These are phyloP conservation scores for Chrysolophus pictus DNA, from an alignment of 2,797 vertebrate genomes.

Conservation along the genomic window DNA sequence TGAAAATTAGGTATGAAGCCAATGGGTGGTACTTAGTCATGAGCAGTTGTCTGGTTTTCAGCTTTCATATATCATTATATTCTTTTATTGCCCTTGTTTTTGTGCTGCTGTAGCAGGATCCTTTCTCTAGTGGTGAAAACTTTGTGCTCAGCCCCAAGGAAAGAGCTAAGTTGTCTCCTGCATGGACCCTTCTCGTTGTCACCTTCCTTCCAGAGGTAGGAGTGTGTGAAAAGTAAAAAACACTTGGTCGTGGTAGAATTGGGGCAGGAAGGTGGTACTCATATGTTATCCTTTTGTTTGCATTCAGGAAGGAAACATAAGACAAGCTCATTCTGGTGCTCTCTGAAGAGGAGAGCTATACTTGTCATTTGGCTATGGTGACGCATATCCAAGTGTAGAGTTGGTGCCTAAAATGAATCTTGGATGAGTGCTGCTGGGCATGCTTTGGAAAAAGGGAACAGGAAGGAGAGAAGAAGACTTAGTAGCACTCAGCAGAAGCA, in stretches of 20 bases:
- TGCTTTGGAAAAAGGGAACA: neutral
- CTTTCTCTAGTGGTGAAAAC: neutral
- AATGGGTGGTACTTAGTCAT: neutral
- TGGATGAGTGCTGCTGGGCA: fast-evolving
- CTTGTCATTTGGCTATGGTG: neutral
- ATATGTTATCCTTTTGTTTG: neutral
- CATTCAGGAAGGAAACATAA: neutral
- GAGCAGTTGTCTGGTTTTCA: neutral
- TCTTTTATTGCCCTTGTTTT: neutral
- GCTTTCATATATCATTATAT: neutral
- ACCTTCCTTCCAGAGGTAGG: neutral
- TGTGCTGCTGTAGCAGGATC: neutral
- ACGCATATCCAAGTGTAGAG: neutral
- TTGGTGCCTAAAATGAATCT: neutral
- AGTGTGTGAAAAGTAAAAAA: neutral
- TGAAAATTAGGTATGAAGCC: neutral
- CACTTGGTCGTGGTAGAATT: neutral
- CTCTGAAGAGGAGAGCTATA: neutral
- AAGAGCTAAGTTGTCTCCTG: neutral
- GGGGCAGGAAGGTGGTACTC: neutral
- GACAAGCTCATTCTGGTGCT: neutral
- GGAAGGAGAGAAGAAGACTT: neutral
- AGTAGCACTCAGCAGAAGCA: neutral
- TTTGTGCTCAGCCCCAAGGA: neutral
- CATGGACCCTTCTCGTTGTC: neutral